Percentiles rank a stretch among this genome's conserved stretches.
Evolutionary conservation across 1,140 invertebrate species (phyloP).

Genomic region (Camponotus floridanus): DNA sequence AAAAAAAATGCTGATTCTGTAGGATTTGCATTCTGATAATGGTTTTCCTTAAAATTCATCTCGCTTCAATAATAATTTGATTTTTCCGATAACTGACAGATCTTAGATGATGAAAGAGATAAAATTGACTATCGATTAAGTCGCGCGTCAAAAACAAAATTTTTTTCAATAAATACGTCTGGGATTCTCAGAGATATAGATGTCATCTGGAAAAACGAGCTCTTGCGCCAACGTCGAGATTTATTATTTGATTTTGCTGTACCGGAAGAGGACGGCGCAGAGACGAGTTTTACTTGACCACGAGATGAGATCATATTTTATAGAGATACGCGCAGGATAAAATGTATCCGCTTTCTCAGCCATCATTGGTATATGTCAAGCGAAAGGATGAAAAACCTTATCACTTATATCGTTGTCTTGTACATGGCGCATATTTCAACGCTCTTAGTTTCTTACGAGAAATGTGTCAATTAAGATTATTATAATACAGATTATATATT

Average conservation of each 20-base stretch:
- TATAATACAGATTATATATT: not conserved
- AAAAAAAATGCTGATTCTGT: not conserved
- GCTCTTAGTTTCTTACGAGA: not conserved
- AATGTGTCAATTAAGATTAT: constrained; percentile 25
- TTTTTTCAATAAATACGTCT: not conserved
- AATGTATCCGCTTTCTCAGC: constrained; percentile 32
- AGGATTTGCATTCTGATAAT: not conserved
- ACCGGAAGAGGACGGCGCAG: not conserved
- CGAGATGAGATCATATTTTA: constrained; percentile 63
- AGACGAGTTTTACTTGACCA: constrained; percentile 19
- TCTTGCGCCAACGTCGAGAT: constrained; percentile 29
- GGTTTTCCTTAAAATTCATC: not conserved
- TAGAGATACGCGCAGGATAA: not conserved
- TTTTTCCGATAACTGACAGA: not conserved
- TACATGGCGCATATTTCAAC: not conserved
- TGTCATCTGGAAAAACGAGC: constrained; percentile 6
- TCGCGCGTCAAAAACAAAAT: constrained; percentile 13
- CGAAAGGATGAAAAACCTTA: constrained; percentile 2
- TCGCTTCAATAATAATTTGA: not conserved
- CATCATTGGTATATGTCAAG: constrained; percentile 22
- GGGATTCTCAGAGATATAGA: not conserved
- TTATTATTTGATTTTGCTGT: constrained; percentile 44
- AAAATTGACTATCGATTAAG: constrained; percentile 30
- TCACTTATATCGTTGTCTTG: not conserved
- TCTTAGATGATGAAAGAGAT: not conserved